Percentiles rank a stretch among this genome's conserved stretches.
Conservation (phyloP, 2,888 invertebrate genomes). For the Seladonia tumulorum region DNA sequence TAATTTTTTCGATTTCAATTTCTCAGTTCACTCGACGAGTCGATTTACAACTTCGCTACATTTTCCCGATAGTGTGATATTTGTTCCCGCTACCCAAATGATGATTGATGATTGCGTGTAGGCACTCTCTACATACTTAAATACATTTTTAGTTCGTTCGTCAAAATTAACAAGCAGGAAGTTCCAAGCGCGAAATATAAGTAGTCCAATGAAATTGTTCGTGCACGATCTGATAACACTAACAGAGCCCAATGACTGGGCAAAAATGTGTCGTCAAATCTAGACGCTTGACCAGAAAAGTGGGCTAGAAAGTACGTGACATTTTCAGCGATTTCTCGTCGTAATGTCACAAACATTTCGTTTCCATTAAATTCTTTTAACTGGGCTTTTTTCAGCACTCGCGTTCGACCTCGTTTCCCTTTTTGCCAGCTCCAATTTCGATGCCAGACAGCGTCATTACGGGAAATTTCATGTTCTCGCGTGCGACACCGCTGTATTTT, state of each 20-base stretch:
- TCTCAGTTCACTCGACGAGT: no score
- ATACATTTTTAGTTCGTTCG: no score
- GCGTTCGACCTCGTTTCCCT: background rate
- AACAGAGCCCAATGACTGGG: background rate
- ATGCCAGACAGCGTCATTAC: background rate
- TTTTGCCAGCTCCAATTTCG: background rate
- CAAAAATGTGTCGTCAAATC: background rate
- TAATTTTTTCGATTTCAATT: no score
- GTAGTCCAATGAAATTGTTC: no score
- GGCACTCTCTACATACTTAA: no score
- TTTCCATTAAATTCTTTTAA: conserved; percentile 8
- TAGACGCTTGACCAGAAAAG: background rate
- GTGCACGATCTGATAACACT: background rate
- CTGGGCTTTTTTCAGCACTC: background rate
- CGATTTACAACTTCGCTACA: no score
- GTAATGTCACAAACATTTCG: conserved; percentile 2
- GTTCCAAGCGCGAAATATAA: no score
- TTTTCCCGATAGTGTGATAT: no score
- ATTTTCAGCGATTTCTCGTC: conserved; percentile 14
- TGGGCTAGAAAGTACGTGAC: background rate
- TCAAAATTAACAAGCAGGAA: no score
- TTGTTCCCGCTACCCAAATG: no score
- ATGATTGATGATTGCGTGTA: no score
- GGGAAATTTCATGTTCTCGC: background rate
- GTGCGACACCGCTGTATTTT: no score